phyloP scores from a whole-genome alignment of 1,140 invertebrate genomes.

The Bombus superbus region DNA sequence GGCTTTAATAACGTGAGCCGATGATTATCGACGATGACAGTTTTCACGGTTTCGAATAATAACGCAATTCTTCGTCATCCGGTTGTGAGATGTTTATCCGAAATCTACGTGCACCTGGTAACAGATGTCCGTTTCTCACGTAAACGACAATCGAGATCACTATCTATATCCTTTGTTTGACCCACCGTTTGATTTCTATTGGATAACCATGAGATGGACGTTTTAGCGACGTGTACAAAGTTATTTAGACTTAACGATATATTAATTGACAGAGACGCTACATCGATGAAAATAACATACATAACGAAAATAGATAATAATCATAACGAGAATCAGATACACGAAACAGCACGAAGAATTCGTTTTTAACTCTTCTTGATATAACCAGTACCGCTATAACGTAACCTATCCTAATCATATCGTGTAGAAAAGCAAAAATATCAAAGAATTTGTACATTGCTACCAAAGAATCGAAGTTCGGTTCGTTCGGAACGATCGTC shows the following conservation, averaged over 20 bases:
- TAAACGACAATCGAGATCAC: constrained; percentile 70
- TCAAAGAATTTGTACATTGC: neutral
- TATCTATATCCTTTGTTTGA: constrained; percentile 56
- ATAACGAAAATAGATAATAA: too few species aligned
- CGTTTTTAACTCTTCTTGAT: neutral
- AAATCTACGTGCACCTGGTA: constrained; percentile 62
- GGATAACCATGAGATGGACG: constrained; percentile 17
- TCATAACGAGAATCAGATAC: neutral
- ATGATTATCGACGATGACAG: constrained; percentile 52
- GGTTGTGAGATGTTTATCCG: constrained; percentile 71
- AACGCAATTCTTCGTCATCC: constrained; percentile 71
- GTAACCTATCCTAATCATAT: neutral
- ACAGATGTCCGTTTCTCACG: constrained; percentile 76
- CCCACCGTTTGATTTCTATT: constrained; percentile 41
- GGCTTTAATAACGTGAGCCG: constrained; percentile 24
- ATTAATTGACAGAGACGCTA: neutral
- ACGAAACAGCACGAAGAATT: neutral
- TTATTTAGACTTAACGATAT: neutral
- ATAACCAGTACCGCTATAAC: neutral
- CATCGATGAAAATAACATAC: neutral
- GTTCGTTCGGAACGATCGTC: neutral
- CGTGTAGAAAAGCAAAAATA: neutral
- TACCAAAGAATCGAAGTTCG: neutral
- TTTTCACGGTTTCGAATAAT: constrained; percentile 63
- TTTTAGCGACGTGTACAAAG: constrained; percentile 1